These are phyloP conservation scores for Halcyon chelicuti DNA, from an alignment of 2,797 vertebrate genomes.

Conservation along the genomic window DNA sequence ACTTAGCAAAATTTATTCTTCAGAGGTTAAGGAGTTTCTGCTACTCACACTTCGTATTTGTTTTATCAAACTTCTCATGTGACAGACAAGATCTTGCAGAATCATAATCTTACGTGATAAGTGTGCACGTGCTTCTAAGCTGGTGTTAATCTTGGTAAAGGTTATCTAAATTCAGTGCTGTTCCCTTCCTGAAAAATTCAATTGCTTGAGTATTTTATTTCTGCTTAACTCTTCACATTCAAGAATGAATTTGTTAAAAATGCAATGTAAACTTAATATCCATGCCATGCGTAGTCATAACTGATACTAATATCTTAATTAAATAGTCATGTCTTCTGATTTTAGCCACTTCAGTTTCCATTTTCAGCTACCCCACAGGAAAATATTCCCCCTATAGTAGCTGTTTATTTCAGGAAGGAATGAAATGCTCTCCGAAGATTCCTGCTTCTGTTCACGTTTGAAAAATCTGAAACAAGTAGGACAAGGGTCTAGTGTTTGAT, in stretches of 20 bases:
- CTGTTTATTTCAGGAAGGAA: background rate
- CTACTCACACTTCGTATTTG: background rate
- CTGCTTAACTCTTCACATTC: background rate
- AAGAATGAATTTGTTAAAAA: background rate
- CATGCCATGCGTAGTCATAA: background rate
- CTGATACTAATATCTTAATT: background rate
- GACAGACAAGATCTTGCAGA: background rate
- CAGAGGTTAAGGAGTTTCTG: conserved; percentile 49
- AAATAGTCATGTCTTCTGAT: background rate
- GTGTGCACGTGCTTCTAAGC: background rate
- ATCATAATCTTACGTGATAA: background rate
- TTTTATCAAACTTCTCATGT: background rate
- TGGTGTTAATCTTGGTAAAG: background rate
- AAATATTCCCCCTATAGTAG: background rate
- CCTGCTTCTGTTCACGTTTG: background rate
- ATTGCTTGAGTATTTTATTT: background rate
- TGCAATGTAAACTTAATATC: background rate
- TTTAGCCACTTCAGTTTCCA: background rate
- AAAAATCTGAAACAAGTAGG: background rate
- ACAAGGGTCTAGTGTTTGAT: background rate
- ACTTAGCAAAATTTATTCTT: background rate
- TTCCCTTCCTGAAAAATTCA: background rate
- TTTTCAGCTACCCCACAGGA: background rate
- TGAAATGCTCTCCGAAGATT: background rate
- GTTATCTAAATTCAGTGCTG: background rate